Percentiles rank a stretch among this genome's conserved stretches.
Evolutionary conservation across 1,140 invertebrate species (phyloP).

Genomic region (Cotesia vestalis): DNA sequence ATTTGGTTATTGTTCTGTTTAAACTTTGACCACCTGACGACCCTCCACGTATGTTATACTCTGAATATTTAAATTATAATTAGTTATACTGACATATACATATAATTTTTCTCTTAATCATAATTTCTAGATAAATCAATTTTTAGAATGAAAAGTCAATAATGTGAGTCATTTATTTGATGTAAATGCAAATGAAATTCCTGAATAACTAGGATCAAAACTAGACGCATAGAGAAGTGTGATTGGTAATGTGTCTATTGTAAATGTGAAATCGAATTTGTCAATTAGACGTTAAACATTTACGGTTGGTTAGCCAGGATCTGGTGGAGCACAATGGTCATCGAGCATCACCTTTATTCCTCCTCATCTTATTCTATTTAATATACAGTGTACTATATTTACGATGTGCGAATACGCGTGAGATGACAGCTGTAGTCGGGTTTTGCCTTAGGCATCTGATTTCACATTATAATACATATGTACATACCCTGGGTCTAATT

Average conservation of each 20-base stretch:
- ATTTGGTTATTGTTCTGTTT: constrained; percentile 62
- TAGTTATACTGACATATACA: too few species aligned
- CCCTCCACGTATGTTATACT: constrained; percentile 16
- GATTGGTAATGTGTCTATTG: constrained; percentile 10
- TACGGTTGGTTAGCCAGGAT: constrained; percentile 63
- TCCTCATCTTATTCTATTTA: not conserved
- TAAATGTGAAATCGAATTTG: constrained; percentile 61
- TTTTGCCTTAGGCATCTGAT: constrained; percentile 54
- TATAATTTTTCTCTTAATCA: too few species aligned
- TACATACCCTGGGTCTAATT: constrained; percentile 53
- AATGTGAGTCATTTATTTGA: not conserved
- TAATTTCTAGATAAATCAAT: too few species aligned
- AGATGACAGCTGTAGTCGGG: constrained; percentile 55
- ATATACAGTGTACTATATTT: constrained; percentile 41
- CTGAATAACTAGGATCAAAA: not conserved
- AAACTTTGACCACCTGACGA: constrained; percentile 57
- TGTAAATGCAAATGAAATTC: constrained; percentile 4
- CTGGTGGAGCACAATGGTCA: constrained; percentile 45
- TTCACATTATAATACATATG: constrained; percentile 56
- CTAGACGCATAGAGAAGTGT: constrained; percentile 13
- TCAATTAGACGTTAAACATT: constrained; percentile 62
- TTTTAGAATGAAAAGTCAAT: too few species aligned
- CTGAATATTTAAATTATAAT: not conserved
- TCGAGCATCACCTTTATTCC: not conserved
- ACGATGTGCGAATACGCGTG: constrained; percentile 17